Percentiles rank a stretch among this genome's conserved stretches.
phyloP scores from a whole-genome alignment of 2,797 vertebrate species.

The Carapus acus region DNA sequence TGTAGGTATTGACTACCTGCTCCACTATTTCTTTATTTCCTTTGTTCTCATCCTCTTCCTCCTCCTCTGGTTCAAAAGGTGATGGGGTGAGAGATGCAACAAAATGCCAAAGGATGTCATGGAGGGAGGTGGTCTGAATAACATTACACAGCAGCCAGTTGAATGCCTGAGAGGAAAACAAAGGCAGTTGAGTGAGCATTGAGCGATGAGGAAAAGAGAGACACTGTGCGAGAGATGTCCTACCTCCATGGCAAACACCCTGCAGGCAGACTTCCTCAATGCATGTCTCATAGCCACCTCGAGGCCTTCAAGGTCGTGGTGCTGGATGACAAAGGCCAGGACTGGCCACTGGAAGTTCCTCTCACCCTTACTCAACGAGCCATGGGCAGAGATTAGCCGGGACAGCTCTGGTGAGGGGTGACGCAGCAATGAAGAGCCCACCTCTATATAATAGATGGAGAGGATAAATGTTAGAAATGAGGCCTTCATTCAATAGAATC shows the following conservation, averaged over 20 bases:
- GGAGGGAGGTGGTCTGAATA: constrained; percentile 96
- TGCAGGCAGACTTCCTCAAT: constrained; percentile 94
- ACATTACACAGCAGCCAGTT: constrained; percentile 99
- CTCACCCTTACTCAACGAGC: constrained; percentile 97
- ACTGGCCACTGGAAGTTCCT: constrained; percentile 99
- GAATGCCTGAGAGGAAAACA: constrained; percentile 81
- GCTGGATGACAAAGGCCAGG: constrained; percentile 96
- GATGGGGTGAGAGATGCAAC: constrained; percentile 96
- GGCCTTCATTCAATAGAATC: background rate
- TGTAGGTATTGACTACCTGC: constrained; percentile 70
- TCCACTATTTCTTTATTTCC: constrained; percentile 91
- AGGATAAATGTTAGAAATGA: background rate
- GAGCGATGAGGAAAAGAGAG: constrained; percentile 1
- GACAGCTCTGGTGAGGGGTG: constrained; percentile 98
- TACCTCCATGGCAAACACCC: constrained; percentile 99
- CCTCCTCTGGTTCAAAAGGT: constrained; percentile 90
- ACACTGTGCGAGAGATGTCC: background rate
- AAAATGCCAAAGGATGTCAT: constrained; percentile 99
- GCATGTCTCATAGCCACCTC: constrained; percentile 99
- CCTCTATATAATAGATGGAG: constrained; percentile 73
- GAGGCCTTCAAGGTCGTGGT: constrained; percentile 96
- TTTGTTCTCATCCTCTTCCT: constrained; percentile 97
- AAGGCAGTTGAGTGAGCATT: constrained; percentile 6
- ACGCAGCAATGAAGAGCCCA: constrained; percentile 93
- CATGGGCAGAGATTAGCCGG: constrained; percentile 94